Percentiles rank a stretch among this genome's conserved stretches.
These are phyloP conservation scores for Callopanchax toddi DNA, from an alignment of 2,113 vertebrate genomes.

Conservation along the genomic window DNA sequence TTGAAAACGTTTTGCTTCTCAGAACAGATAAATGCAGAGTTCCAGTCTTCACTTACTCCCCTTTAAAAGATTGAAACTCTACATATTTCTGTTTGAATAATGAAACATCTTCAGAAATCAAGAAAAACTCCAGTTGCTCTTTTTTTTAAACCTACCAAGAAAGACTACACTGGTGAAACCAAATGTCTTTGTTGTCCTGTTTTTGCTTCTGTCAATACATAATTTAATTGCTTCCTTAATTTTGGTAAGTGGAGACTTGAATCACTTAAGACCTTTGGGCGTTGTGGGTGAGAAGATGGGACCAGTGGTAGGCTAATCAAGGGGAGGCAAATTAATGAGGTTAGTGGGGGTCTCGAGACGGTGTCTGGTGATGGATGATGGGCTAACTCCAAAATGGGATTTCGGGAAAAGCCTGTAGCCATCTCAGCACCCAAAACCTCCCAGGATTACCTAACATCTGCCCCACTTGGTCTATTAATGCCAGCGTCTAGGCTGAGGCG, in stretches of 20 bases:
- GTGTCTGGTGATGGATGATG: conserved; percentile 65
- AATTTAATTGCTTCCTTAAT: conserved; percentile 61
- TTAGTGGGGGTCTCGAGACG: conserved; percentile 57
- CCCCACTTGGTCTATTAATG: conserved; percentile 59
- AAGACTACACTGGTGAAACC: conserved; percentile 14
- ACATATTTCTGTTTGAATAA: too few relatives aligned
- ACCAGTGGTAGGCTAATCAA: conserved; percentile 70
- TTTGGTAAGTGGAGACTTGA: conserved; percentile 48
- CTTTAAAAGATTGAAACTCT: too few relatives aligned
- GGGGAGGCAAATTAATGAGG: conserved; percentile 75
- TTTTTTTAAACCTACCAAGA: background rate
- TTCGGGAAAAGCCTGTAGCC: conserved; percentile 41
- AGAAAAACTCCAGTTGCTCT: too few relatives aligned
- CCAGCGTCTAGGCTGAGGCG: conserved; percentile 44
- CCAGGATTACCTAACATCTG: conserved; percentile 67
- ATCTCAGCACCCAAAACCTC: conserved; percentile 29
- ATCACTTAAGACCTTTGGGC: conserved; percentile 49
- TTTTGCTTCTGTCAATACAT: conserved; percentile 56
- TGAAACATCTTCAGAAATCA: too few relatives aligned
- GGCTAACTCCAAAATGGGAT: conserved; percentile 64
- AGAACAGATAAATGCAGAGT: too few relatives aligned
- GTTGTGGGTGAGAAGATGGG: conserved; percentile 41
- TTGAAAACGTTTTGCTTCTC: too few relatives aligned
- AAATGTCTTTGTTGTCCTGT: conserved; percentile 45
- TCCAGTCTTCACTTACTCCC: too few relatives aligned